phyloP scores from a whole-genome alignment of 2,888 invertebrate species.

The Pachycephus smyrnensis region DNA sequence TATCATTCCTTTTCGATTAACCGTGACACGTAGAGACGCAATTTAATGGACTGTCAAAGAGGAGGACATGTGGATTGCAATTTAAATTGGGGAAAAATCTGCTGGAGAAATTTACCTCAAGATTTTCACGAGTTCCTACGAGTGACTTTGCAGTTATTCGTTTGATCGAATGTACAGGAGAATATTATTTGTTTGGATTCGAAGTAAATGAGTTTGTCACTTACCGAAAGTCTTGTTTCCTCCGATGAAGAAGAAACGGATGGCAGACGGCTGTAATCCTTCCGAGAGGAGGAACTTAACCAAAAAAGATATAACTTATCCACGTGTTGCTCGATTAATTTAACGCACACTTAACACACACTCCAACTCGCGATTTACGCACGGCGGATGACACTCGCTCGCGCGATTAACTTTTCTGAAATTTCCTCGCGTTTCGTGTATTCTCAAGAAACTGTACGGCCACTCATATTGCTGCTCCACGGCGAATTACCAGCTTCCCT shows the following conservation, averaged over 20 bases:
- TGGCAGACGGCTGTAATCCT: constrained; percentile 36
- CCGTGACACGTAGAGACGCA: neutral
- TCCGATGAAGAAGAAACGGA: constrained; percentile 29
- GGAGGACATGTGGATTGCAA: neutral
- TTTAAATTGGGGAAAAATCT: neutral
- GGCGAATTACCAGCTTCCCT: constrained; percentile 54
- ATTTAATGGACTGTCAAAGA: neutral
- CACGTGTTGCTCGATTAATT: constrained; percentile 41
- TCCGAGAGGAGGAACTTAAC: constrained; percentile 37
- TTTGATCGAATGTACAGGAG: neutral
- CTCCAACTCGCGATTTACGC: constrained; percentile 33
- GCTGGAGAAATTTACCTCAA: neutral
- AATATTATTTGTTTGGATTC: neutral
- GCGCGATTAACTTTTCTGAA: constrained; percentile 36
- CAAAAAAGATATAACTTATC: constrained; percentile 36
- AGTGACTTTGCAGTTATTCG: neutral
- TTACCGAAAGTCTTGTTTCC: constrained; percentile 46
- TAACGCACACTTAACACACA: constrained; percentile 43
- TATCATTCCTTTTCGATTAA: neutral
- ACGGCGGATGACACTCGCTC: constrained; percentile 42
- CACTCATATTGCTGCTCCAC: constrained; percentile 48
- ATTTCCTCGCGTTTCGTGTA: constrained; percentile 47
- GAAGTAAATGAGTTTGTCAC: constrained; percentile 23
- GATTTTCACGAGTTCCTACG: neutral
- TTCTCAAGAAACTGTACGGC: constrained; percentile 49